These are phyloP conservation scores for Apogon talboti DNA, from an alignment of 2,797 vertebrate genomes.

Conservation along the genomic window DNA sequence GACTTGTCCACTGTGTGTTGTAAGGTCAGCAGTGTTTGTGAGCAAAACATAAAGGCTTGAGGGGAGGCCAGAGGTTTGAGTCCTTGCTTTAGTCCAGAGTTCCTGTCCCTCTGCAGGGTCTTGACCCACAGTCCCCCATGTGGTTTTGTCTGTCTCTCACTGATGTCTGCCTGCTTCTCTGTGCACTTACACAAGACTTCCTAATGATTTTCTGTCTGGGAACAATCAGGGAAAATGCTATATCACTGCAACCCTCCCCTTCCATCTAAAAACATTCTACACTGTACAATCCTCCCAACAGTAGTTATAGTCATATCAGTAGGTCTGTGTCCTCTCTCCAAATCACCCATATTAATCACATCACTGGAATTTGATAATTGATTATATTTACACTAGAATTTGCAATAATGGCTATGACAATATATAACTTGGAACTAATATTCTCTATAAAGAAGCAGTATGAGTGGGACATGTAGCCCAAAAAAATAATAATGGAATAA, in stretches of 20 bases:
- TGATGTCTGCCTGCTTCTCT: conserved; percentile 43
- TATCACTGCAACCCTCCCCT: conserved; percentile 4
- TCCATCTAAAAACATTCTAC: not conserved
- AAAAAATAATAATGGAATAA: no score
- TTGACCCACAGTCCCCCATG: conserved; percentile 27
- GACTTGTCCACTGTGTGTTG: conserved; percentile 63
- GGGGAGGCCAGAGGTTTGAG: conserved; percentile 36
- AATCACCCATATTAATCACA: not conserved
- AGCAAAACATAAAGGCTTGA: conserved; percentile 65
- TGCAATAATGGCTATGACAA: not conserved
- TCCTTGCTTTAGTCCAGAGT: conserved; percentile 23
- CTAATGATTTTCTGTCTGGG: conserved; percentile 67
- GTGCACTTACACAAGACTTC: conserved; percentile 25
- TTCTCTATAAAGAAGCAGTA: no score
- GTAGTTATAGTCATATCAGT: not conserved
- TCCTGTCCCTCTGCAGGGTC: conserved; percentile 29
- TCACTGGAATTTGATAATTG: not conserved
- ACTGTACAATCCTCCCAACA: not conserved
- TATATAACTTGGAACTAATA: no score
- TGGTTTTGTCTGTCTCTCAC: conserved; percentile 22
- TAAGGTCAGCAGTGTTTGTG: conserved; percentile 71
- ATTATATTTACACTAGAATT: not conserved
- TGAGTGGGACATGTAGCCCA: no score
- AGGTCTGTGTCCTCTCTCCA: not conserved
- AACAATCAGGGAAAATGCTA: conserved; percentile 41